Percentiles rank a stretch among this genome's conserved stretches.
phyloP scores from a whole-genome alignment of 1,140 invertebrate species.

The Drosophila setifemur region DNA sequence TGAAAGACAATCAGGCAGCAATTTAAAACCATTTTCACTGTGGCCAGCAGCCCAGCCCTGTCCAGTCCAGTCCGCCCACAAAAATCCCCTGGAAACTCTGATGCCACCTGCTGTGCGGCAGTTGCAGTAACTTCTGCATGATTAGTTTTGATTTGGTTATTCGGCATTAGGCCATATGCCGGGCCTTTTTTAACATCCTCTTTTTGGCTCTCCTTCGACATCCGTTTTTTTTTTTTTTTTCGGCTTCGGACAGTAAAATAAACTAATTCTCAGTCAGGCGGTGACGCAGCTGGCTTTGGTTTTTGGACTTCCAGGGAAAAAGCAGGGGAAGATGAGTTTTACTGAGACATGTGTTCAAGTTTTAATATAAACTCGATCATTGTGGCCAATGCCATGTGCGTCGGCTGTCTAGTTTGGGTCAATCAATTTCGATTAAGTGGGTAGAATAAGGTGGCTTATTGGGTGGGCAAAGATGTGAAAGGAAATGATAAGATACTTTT shows the following conservation, averaged over 20 bases:
- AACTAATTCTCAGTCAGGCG: constrained; percentile 46
- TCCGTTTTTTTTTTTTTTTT: constrained; percentile 2
- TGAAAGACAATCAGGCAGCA: constrained; percentile 79
- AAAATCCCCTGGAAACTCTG: constrained; percentile 14
- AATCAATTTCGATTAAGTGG: not conserved
- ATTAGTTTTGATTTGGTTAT: constrained; percentile 81
- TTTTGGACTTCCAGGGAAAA: not conserved
- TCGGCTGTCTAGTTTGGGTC: constrained; percentile 10
- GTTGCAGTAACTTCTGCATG: constrained; percentile 75
- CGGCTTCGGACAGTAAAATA: constrained; percentile 20
- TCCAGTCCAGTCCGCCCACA: constrained; percentile 6
- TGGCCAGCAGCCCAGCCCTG: no score
- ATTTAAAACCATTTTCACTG: constrained; percentile 79
- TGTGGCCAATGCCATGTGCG: constrained; percentile 8
- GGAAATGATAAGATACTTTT: no score
- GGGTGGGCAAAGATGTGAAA: not conserved
- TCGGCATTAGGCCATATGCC: constrained; percentile 67
- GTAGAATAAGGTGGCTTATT: not conserved
- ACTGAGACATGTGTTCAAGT: constrained; percentile 18
- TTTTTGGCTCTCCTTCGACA: constrained; percentile 39
- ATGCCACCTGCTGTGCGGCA: constrained; percentile 60
- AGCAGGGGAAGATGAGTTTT: not conserved
- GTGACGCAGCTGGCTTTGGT: constrained; percentile 30
- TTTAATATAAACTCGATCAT: constrained; percentile 45
- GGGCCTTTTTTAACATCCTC: constrained; percentile 30